These are phyloP conservation scores for Junonia oenone DNA, from an alignment of 2,888 invertebrate species.

Conservation along the genomic window DNA sequence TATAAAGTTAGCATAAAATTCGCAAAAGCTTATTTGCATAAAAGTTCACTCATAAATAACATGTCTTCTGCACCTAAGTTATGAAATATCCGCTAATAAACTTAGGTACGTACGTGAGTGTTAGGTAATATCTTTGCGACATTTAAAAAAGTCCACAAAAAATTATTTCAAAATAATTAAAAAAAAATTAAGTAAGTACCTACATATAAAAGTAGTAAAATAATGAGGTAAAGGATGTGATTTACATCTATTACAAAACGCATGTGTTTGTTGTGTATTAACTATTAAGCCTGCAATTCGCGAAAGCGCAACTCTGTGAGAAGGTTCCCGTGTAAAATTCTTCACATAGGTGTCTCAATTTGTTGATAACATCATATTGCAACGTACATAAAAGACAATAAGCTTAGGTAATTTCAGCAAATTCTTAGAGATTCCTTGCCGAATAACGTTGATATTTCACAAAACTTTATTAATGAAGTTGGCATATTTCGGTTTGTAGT, in stretches of 20 bases:
- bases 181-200: too few species aligned
- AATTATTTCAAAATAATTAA: too few species aligned
- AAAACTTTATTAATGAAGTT: background rate
- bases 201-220: background rate
- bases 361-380: conserved; percentile 21
- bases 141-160: too few species aligned
- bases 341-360: conserved; percentile 26
- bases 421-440: background rate
- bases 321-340: conserved; percentile 25
- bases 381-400: conserved; percentile 9
- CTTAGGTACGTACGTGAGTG: too few species aligned
- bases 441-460: background rate
- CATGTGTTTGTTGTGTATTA: conserved; percentile 25
- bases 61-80: too few species aligned
- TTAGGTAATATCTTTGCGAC: too few species aligned
- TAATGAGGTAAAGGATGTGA: background rate
- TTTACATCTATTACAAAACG: background rate
- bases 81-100: too few species aligned
- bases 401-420: background rate
- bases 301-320: conserved; percentile 29
- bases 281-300: conserved; percentile 27
- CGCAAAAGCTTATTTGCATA: too few species aligned
- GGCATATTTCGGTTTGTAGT: background rate
- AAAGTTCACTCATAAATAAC: too few species aligned
- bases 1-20: too few species aligned